These are phyloP conservation scores for Dysmachus trigonus DNA, from an alignment of 2,888 invertebrate genomes.

Conservation along the genomic window DNA sequence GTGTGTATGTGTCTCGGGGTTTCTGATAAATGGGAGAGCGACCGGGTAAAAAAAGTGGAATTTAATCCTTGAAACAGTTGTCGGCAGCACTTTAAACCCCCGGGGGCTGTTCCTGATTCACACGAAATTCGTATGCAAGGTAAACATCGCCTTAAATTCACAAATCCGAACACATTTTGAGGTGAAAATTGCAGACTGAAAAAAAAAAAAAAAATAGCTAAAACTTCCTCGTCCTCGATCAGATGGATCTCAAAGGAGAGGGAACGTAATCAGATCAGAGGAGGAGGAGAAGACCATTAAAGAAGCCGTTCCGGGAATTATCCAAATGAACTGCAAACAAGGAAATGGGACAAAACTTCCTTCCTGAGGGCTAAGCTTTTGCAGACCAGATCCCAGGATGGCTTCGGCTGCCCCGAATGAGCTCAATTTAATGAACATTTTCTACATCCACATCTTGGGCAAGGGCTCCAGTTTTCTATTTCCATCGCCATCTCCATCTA, in stretches of 20 bases:
- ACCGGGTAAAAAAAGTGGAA: not conserved
- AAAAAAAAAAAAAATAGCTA: not conserved
- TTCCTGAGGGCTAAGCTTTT: not conserved
- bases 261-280: constrained; percentile 10
- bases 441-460: not conserved
- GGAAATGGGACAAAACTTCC: not conserved
- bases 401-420: not conserved
- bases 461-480: not conserved
- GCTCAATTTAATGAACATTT: constrained; percentile 31
- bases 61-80: constrained; percentile 36
- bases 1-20: not conserved
- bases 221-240: not conserved
- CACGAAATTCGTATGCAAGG: not conserved
- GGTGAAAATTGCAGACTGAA: not conserved
- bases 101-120: not conserved
- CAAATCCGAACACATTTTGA: not conserved
- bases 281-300: not conserved
- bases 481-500: not conserved
- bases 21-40: constrained; percentile 30
- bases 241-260: not conserved
- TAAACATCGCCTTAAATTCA: not conserved
- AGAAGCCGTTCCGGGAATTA: not conserved
- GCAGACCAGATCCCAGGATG: not conserved
- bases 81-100: constrained; percentile 8
- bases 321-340: not conserved